phyloP scores from a whole-genome alignment of 2,797 vertebrate species.

The Hylomyscus alleni region DNA sequence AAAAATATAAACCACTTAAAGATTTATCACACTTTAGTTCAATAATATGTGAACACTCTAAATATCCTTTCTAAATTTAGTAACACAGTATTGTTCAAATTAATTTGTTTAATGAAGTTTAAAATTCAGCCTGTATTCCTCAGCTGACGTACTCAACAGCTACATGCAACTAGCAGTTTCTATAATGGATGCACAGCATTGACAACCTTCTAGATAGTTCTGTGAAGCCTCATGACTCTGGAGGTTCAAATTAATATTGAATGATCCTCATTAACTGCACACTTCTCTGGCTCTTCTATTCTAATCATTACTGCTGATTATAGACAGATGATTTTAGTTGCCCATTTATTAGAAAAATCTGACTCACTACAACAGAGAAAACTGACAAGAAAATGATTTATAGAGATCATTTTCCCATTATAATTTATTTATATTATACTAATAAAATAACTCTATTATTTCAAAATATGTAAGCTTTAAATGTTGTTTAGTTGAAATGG shows the following conservation, averaged over 20 bases:
- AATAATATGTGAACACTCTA: constrained; percentile 3
- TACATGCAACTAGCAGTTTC: not conserved
- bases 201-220: constrained; percentile 9
- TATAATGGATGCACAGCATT: not conserved
- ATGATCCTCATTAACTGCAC: constrained; percentile 29
- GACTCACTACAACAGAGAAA: constrained; percentile 9
- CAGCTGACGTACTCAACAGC: not conserved
- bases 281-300: constrained; percentile 41
- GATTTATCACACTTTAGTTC: constrained; percentile 29
- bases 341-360: constrained; percentile 44
- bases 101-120: constrained; percentile 14
- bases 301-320: constrained; percentile 21
- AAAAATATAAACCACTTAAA: constrained; percentile 26
- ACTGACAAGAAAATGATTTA: constrained; percentile 59
- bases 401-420: not conserved
- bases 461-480: constrained; percentile 56
- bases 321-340: not conserved
- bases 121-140: not conserved
- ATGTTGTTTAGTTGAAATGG: constrained; percentile 33
- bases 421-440: constrained; percentile 5
- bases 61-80: constrained; percentile 15
- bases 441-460: constrained; percentile 37
- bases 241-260: constrained; percentile 53
- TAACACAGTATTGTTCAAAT: constrained; percentile 14
- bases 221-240: not conserved